These are phyloP conservation scores for Ictalurus punctatus DNA, from an alignment of 2,113 vertebrate species.

Conservation along the genomic window DNA sequence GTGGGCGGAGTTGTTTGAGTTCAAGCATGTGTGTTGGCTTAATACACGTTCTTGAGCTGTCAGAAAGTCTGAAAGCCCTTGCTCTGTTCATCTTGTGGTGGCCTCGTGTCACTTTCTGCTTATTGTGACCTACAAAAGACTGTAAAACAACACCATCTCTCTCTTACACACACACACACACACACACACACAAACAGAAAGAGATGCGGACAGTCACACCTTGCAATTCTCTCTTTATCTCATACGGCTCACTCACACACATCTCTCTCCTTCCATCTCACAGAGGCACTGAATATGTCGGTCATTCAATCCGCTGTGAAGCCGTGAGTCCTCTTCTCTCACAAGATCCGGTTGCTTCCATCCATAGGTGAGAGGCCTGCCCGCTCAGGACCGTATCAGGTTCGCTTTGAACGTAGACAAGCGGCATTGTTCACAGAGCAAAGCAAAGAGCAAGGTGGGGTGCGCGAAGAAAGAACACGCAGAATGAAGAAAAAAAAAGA, in stretches of 20 bases:
- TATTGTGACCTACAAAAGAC: constrained; percentile 36
- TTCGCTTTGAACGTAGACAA: constrained; percentile 47
- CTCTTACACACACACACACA: not conserved
- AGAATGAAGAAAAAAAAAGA: constrained; percentile 4
- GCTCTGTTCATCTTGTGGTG: not conserved
- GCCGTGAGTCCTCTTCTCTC: constrained; percentile 50
- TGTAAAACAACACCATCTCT: constrained; percentile 36
- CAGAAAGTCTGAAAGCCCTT: not conserved
- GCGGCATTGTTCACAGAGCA: constrained; percentile 44
- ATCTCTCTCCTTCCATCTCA: constrained; percentile 24
- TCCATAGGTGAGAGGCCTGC: constrained; percentile 33
- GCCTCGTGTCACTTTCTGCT: constrained; percentile 32
- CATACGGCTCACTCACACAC: constrained; percentile 19
- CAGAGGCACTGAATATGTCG: constrained; percentile 39
- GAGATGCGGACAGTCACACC: constrained; percentile 37
- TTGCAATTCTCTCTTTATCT: constrained; percentile 32
- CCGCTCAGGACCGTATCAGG: constrained; percentile 30
- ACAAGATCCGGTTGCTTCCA: constrained; percentile 50
- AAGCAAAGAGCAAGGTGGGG: constrained; percentile 24
- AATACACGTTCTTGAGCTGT: not conserved
- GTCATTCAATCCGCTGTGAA: constrained; percentile 55
- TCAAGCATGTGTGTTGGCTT: not conserved
- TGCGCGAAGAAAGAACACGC: constrained; percentile 20
- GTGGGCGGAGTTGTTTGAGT: not conserved
- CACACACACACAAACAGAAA: not conserved